Evolutionary conservation across 2,888 invertebrate genomes (phyloP), one percentile per base, ranked within the genome.

Genomic region (Lysandra coridon): DNA sequence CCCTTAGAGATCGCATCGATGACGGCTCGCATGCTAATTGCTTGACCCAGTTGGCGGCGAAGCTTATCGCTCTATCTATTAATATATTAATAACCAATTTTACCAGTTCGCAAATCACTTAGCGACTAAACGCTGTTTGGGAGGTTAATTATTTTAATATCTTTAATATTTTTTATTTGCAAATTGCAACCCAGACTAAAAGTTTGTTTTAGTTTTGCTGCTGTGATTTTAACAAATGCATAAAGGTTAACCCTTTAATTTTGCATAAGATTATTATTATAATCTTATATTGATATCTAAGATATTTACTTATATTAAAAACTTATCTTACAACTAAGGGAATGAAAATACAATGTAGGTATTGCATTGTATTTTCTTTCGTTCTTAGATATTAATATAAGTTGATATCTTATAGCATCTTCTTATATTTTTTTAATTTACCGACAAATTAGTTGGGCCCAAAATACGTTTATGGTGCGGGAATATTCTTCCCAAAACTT

Each of bases 11-110:
- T 79, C 62, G 60, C 40, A 73, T 44, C 75, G 62, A 79, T 79
- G 75, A 79, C 60, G 62, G 79, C 57, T 40, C 73, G 78, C 74
- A 60, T 79, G 14, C 74, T 79, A 79, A 79, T 79, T 79, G 79
- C 79, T 75, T 79, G 79, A 79, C 79, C 79, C 62, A 79, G 79
- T 60, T 79, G 40, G n/a, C 49, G 49, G n/a, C 74, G 37, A 12
- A 49, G 79, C 75, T 75, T 79, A 79, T 79, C 79, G 60, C 57
- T 6, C 23, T 62, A 79, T 30, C 75, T 79, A 79, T 75, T 75
- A 79, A 79, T 79, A 75, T 74, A 44, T 74, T 75, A 76, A 69
- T 69, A 69, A 37, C 69, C 69, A 69, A 33, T 69, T 69, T 17
- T 69, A 69, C 69, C 69, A 69, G 33, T 37, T 69, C 69, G 14